Conservation (phyloP, 2,888 invertebrate species). For the Cremastinae sp. region DNA sequence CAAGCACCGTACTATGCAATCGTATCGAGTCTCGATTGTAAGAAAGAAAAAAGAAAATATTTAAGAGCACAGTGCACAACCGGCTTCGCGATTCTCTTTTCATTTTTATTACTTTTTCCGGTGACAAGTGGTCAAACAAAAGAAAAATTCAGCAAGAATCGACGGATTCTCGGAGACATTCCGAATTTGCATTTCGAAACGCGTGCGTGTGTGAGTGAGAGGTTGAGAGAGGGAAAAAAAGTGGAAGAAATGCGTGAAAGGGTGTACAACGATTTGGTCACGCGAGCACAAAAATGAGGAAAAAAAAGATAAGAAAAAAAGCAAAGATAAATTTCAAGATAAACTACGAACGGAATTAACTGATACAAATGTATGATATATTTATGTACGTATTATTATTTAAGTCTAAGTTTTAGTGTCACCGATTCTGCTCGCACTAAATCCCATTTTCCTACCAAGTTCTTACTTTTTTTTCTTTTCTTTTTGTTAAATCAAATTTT, state of each 20-base stretch:
- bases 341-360: slow-evolving; percentile 64
- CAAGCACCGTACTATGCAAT: slow-evolving; percentile 39
- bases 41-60: slow-evolving; percentile 22
- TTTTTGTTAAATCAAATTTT: slow-evolving; percentile 34
- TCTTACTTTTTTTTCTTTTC: slow-evolving; percentile 14
- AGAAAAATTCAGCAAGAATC: slow-evolving; percentile 29
- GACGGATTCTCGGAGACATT: slow-evolving; percentile 52
- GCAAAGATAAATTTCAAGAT: slow-evolving; percentile 53
- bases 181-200: slow-evolving; percentile 53
- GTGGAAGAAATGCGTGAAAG: slow-evolving; percentile 31
- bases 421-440: slow-evolving; percentile 63
- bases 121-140: slow-evolving; percentile 21
- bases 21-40: slow-evolving; percentile 26
- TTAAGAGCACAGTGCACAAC: slow-evolving; percentile 50
- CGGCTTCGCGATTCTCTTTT: slow-evolving; percentile 34
- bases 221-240: slow-evolving; percentile 6
- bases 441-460: slow-evolving; percentile 36
- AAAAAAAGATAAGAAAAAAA: slow-evolving; percentile 8
- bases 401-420: slow-evolving; percentile 65
- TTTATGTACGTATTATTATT: slow-evolving; percentile 73
- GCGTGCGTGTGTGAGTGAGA: slow-evolving; percentile 7
- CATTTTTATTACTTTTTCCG: slow-evolving; percentile 3
- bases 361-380: slow-evolving; percentile 69
- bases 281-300: slow-evolving; percentile 55
- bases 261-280: slow-evolving; percentile 32